Evolutionary conservation across 2,113 vertebrate genomes (phyloP).

Genomic region (Chloebia gouldiae): DNA sequence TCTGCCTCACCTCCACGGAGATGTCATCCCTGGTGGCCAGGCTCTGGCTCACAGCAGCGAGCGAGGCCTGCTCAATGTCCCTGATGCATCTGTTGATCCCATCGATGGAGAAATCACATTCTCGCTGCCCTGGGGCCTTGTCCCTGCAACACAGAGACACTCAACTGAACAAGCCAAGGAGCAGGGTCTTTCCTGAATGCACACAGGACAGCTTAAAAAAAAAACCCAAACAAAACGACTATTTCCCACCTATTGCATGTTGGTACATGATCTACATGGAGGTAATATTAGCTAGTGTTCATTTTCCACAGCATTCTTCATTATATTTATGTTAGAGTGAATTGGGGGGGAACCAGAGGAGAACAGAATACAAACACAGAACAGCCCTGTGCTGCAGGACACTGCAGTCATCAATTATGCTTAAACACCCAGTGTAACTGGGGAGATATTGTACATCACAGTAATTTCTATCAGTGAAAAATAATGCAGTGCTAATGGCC

Average conservation of each 20-base stretch:
- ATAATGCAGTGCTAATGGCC: background rate
- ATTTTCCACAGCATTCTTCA: background rate
- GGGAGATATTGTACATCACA: background rate
- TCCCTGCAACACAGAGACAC: slow-evolving; percentile 76
- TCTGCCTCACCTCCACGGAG: slow-evolving; percentile 88
- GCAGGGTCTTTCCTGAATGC: background rate
- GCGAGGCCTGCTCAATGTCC: slow-evolving; percentile 95
- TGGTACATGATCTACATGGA: background rate
- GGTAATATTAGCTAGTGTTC: background rate
- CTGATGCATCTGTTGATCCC: slow-evolving; percentile 95
- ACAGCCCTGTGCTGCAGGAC: background rate
- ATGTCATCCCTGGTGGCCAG: slow-evolving; percentile 95
- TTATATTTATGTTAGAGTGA: background rate
- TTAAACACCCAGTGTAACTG: background rate
- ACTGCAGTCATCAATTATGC: background rate
- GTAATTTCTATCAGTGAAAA: background rate
- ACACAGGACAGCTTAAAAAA: background rate
- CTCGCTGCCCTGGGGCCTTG: slow-evolving; percentile 95
- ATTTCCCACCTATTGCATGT: rapidly evolving
- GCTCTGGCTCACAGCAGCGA: slow-evolving; percentile 91
- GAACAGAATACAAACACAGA: background rate
- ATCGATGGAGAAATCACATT: slow-evolving; percentile 96
- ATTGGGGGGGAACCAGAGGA: background rate
- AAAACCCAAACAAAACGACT: rapidly evolving
- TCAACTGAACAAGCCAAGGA: background rate